phyloP scores from a whole-genome alignment of 2,888 invertebrate species.

The Apamea sordens region DNA sequence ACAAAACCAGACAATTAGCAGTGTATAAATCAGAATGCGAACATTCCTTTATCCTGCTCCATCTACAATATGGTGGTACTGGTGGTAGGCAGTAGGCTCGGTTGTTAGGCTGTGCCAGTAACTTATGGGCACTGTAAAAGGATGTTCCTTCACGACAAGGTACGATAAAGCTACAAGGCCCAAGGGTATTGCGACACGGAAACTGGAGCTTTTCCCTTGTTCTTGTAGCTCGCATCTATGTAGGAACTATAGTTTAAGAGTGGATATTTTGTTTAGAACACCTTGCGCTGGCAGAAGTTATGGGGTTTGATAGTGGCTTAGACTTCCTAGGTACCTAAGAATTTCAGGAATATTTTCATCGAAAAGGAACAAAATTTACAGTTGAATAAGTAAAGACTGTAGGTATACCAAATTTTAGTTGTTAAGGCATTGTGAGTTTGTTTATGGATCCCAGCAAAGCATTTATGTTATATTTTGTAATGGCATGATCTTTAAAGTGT shows the following conservation, averaged over 20 bases:
- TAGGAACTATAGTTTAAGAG: constrained; percentile 46
- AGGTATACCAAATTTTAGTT: neutral
- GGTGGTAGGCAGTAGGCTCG: constrained; percentile 66
- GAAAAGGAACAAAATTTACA: too few relatives aligned
- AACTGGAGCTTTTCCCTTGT: constrained; percentile 73
- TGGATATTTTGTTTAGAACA: constrained; percentile 54
- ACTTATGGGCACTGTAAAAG: constrained; percentile 82
- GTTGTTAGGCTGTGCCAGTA: constrained; percentile 73
- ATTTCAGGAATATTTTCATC: constrained; percentile 23
- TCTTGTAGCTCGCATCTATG: constrained; percentile 48
- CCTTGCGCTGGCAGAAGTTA: constrained; percentile 41
- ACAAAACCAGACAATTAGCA: constrained; percentile 60
- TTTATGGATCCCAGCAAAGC: neutral
- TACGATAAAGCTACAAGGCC: constrained; percentile 82
- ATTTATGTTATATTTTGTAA: neutral
- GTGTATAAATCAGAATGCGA: constrained; percentile 57
- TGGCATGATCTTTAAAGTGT: too few relatives aligned
- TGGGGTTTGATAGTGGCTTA: constrained; percentile 26
- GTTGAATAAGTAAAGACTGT: neutral
- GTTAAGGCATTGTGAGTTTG: neutral
- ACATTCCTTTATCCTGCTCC: constrained; percentile 59
- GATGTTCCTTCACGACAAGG: constrained; percentile 80
- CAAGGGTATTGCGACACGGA: constrained; percentile 76
- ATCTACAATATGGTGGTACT: constrained; percentile 49
- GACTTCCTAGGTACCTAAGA: constrained; percentile 37